Evolutionary conservation across 2,113 vertebrate species (phyloP), one percentile per base, ranked within the genome.

Genomic region (Spermophilus dauricus): DNA sequence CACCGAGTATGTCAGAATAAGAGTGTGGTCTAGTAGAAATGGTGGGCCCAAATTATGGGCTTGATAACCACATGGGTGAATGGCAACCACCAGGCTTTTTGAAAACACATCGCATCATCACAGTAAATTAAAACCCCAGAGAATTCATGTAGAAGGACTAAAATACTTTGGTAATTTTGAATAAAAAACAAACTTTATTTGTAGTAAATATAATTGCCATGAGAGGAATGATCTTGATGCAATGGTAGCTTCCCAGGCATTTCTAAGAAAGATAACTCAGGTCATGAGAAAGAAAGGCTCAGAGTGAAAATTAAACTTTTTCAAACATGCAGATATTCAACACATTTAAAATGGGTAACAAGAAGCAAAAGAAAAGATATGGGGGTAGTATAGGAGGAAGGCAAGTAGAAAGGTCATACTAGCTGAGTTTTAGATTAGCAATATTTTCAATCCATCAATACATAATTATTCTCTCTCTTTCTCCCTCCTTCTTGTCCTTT

Each of bases 261-360:
- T 39, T 61, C 30, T 12, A 81, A 32, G 30, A 84, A 94, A 76
- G 30, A 3, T 16, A 24, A 56, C 45, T 45, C 53, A 72, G 22
- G 7, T 78, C 48, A 37, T 37, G 26, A 67, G 58, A 84, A 28
- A 91, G 45, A 78, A 45, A 91, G 4, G 3, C 2, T 84, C 48
- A 85, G 12, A 20, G 65, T 53, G 53, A 78, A 93, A 90, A n/a
- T 85, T 93, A 93, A 91, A 0, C 26, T 87, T 93, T 32, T 53
- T 65, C 69, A 39, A 10, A 83, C 22, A 65, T 6, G 34, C 8
- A 61, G 76, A 76, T 45, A 45, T 17, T 45, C 37, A 82, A 30
- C 58, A 51, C 22, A 2, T 69, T 84, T 84, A 53, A 69, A 87
- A 87, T 51, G 17, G 13, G 56, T 8, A 73, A 3, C 30, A 37